Conservation (phyloP, 2,888 invertebrate species). For the Drosophila siamana region DNA sequence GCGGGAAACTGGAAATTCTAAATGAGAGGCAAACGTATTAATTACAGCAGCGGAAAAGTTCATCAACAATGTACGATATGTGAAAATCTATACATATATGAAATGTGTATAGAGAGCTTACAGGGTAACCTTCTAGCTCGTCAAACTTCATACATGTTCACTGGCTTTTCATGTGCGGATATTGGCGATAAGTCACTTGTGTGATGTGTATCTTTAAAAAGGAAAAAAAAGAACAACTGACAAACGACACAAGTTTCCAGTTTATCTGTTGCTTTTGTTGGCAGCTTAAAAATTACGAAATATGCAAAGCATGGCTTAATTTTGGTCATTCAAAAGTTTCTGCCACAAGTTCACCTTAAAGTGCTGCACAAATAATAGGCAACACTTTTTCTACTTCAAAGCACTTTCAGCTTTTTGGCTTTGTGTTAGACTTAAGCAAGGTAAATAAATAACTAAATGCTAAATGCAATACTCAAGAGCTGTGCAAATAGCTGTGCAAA, state of each 20-base stretch:
- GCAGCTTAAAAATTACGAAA: slow-evolving; percentile 1
- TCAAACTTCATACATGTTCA: no score
- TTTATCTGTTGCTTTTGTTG: slow-evolving; percentile 4
- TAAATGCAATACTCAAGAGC: slow-evolving; percentile 32
- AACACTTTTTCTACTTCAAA: slow-evolving; percentile 15
- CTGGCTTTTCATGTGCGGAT: slow-evolving; percentile 25
- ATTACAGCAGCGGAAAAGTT: no score
- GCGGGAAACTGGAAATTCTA: background rate
- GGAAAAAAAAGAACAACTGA: background rate
- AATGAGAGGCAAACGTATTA: background rate
- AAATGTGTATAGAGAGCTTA: no score
- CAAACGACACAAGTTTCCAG: slow-evolving; percentile 29
- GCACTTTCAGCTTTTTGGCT: slow-evolving; percentile 14
- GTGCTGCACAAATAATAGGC: slow-evolving; percentile 61
- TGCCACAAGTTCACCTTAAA: slow-evolving; percentile 30
- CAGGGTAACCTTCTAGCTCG: background rate
- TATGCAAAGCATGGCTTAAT: slow-evolving; percentile 32
- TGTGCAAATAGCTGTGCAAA: slow-evolving; percentile 53
- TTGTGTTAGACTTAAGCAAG: slow-evolving; percentile 29
- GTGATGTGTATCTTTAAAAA: slow-evolving; percentile 12
- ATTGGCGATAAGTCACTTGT: slow-evolving; percentile 43
- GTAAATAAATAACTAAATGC: slow-evolving; percentile 36
- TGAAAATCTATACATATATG: no score
- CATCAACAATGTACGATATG: no score
- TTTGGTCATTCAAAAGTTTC: slow-evolving; percentile 18